Conservation (phyloP, 2,888 invertebrate genomes). For the Trisateles emortualis region DNA sequence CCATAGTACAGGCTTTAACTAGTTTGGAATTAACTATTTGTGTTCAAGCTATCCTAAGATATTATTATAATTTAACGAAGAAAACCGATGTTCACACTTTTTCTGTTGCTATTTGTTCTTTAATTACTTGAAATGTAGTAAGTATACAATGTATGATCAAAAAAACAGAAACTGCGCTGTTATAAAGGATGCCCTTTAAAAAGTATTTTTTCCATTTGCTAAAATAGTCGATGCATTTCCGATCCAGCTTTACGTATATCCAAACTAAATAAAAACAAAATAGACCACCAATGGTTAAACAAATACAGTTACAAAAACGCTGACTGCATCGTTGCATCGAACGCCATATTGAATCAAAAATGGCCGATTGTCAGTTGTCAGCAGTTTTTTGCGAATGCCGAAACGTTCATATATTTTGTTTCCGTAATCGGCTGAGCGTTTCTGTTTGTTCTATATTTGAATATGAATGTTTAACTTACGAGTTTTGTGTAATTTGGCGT, state of each 20-base stretch:
- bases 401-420: conserved; percentile 62
- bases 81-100: too few species aligned
- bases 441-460: conserved; percentile 48
- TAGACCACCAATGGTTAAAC: conserved; percentile 56
- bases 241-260: conserved; percentile 10
- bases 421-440: conserved; percentile 48
- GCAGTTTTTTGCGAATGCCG: conserved; percentile 67
- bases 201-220: too few species aligned
- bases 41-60: too few species aligned
- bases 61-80: too few species aligned
- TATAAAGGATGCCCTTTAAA: too few species aligned
- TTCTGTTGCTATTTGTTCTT: too few species aligned
- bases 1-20: too few species aligned
- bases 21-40: too few species aligned
- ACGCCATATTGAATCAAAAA: conserved; percentile 74
- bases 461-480: conserved; percentile 21
- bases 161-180: too few species aligned
- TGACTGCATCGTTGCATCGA: conserved; percentile 72
- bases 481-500: conserved; percentile 22
- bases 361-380: conserved; percentile 70
- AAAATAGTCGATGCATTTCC: neutral
- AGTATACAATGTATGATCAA: too few species aligned
- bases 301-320: conserved; percentile 72
- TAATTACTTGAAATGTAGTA: too few species aligned
- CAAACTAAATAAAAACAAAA: conserved; percentile 42